Percentiles rank a stretch among this genome's conserved stretches.
phyloP scores from a whole-genome alignment of 2,113 vertebrate genomes.

The Irena cyanogastra region DNA sequence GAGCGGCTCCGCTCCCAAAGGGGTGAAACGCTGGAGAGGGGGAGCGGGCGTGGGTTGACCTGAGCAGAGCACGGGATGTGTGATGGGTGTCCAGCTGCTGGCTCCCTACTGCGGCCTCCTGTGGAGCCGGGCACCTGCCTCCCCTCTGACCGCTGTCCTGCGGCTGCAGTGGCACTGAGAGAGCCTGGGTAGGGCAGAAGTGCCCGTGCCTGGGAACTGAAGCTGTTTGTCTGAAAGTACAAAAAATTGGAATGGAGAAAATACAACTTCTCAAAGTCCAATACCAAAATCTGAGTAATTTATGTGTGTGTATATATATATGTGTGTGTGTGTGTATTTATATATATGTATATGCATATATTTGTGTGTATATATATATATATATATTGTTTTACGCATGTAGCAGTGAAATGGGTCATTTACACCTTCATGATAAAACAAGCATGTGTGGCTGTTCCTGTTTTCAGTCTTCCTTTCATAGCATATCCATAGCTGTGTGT shows the following conservation, averaged over 20 bases:
- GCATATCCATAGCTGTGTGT: accelerated
- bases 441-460: accelerated
- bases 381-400: accelerated
- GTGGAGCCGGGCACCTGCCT: accelerated
- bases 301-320: accelerated
- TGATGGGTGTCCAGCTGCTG: not conserved
- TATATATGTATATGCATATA: no score
- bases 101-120: not conserved
- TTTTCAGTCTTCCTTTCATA: not conserved
- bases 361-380: accelerated
- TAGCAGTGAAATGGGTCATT: accelerated
- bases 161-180: not conserved
- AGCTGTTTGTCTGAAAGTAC: not conserved
- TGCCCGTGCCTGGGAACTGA: not conserved
- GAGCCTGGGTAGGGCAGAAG: not conserved
- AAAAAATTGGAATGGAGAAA: accelerated
- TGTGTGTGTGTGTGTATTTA: no score
- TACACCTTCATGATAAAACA: not conserved
- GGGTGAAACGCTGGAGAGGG: accelerated
- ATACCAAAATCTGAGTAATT: not conserved
- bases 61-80: accelerated
- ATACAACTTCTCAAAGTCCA: not conserved
- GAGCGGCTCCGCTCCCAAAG: accelerated
- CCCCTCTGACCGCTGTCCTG: no score
- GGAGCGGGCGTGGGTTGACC: accelerated